Base-by-base conservation (phyloP, 2,888 invertebrate genomes). In the Synergus gifuensis region DNA sequence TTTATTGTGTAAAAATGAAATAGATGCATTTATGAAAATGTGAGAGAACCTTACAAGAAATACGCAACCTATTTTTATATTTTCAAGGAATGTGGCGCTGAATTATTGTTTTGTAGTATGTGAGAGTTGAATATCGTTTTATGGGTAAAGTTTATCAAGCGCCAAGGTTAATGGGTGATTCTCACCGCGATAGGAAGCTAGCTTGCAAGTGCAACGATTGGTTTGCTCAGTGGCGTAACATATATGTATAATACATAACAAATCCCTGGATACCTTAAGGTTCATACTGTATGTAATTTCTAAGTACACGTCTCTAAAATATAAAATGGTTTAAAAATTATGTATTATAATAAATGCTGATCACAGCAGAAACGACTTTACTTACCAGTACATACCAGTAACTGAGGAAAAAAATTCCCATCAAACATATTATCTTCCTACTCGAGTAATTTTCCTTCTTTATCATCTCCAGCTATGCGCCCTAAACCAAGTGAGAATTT, bases 111-210 rank as follows among this genome's bases (percentile, higher is more conserved):
- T 60, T 12, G 12, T 22, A 60, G 22, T 12, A 12, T 22, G 12
- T 54, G n/a, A 49, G 36, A 54, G 9, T 69, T 11, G 73, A 28
- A 73, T 73, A 73, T 73, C n/a, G 36, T 54, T 11, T 73, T 73
- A n/a, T 36, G 54, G 49, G 22, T 54, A 54, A 54, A 73, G 9
- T 54, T 73, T 36, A 73, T 73, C 54, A 73, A 73, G 73, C n/a
- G 54, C 9, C 36, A 73, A 54, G 49, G 54, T 46, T 46, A 54
- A 73, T 73, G 54, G 36, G n/a, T n/a, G 54, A 73, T 49, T 73
- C 73, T 73, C 54, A 36, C 36, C 5, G 54, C 36, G 73, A 73
- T 73, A 73, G 54, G 73, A 54, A 28, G 49, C 28, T 22, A 28
- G 49, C 28, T 22, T 49, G 73, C 73, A 73, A 36, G 73, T 73